A percentile compares a stretch with the other conserved stretches of the same genome.
Evolutionary conservation across 30 jellyfish, hydroid and myxozoan genomes (phyloP).

Genomic region (Turritopsis dohrnii): DNA sequence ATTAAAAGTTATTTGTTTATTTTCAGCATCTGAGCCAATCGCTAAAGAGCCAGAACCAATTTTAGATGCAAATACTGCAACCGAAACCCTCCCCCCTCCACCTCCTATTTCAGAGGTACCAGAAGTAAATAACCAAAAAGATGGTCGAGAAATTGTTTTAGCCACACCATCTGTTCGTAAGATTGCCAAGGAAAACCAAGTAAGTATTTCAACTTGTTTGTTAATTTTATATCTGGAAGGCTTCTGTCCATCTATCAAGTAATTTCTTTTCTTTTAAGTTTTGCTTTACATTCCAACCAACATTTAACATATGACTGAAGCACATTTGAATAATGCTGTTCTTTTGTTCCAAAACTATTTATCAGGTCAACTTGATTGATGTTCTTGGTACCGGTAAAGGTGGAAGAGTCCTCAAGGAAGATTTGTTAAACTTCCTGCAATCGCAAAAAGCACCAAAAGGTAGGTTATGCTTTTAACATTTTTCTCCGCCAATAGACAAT

Average conservation of each 20-base stretch:
- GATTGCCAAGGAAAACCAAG: constrained; percentile 88
- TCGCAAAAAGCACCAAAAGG: not conserved
- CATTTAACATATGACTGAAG: too few relatives aligned
- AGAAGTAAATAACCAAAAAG: not conserved
- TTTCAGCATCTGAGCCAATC: constrained; percentile 14
- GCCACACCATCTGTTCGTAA: constrained; percentile 97
- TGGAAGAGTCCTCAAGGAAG: constrained; percentile 84
- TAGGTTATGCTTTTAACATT: not conserved
- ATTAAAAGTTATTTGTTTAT: too few relatives aligned
- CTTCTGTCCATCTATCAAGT: too few relatives aligned
- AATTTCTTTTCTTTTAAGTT: too few relatives aligned
- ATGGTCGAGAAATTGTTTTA: constrained; percentile 19
- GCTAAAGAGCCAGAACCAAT: constrained; percentile 41
- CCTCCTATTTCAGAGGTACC: constrained; percentile 12
- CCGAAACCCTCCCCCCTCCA: constrained; percentile 50
- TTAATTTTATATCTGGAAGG: not conserved
- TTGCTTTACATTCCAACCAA: not conserved
- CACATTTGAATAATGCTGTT: not conserved
- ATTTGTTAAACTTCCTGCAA: constrained; percentile 39
- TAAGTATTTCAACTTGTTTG: not conserved
- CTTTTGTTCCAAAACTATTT: not conserved
- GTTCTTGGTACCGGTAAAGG: constrained; percentile 83
- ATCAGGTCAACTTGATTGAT: constrained; percentile 54
- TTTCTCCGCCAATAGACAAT: too few relatives aligned
- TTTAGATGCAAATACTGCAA: constrained; percentile 6